These are phyloP conservation scores for Choristoneura fumiferana DNA, from an alignment of 1,140 invertebrate genomes.

Conservation along the genomic window DNA sequence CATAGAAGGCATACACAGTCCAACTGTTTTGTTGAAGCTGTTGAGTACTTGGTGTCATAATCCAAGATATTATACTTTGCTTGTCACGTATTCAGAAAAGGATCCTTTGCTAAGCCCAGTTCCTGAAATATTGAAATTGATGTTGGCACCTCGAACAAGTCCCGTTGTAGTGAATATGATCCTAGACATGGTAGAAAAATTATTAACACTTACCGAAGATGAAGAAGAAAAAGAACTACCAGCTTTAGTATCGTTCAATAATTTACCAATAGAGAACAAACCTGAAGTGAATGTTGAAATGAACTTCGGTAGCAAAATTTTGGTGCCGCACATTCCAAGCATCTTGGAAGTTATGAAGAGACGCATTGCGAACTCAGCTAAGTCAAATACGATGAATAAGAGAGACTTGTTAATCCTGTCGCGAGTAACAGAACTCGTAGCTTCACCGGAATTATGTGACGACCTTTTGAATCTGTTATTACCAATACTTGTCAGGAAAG, in stretches of 20 bases:
- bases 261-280: slow-evolving; percentile 49
- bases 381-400: slow-evolving; percentile 79
- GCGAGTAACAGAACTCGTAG: slow-evolving; percentile 86
- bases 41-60: slow-evolving; percentile 87
- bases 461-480: slow-evolving; percentile 84
- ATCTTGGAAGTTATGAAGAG: slow-evolving; percentile 86
- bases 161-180: slow-evolving; percentile 84
- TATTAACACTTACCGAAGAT: slow-evolving; percentile 83
- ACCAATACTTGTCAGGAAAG: slow-evolving; percentile 86
- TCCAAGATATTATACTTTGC: slow-evolving; percentile 85
- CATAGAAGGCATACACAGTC: slow-evolving; percentile 89
- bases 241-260: slow-evolving; percentile 60
- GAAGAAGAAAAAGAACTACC: slow-evolving; percentile 69
- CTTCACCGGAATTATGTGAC: slow-evolving; percentile 82
- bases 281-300: slow-evolving; percentile 48
- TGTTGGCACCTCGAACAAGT: slow-evolving; percentile 83
- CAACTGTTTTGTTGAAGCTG: slow-evolving; percentile 89
- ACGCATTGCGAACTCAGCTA: slow-evolving; percentile 80
- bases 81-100: slow-evolving; percentile 81
- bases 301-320: slow-evolving; percentile 86
- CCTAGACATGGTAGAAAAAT: slow-evolving; percentile 88
- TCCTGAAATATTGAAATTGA: slow-evolving; percentile 83
- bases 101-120: slow-evolving; percentile 79
- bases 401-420: slow-evolving; percentile 90
- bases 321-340: slow-evolving; percentile 85